Evolutionary conservation across 1,140 invertebrate species (phyloP).

Genomic region (Pogonus chalceus): DNA sequence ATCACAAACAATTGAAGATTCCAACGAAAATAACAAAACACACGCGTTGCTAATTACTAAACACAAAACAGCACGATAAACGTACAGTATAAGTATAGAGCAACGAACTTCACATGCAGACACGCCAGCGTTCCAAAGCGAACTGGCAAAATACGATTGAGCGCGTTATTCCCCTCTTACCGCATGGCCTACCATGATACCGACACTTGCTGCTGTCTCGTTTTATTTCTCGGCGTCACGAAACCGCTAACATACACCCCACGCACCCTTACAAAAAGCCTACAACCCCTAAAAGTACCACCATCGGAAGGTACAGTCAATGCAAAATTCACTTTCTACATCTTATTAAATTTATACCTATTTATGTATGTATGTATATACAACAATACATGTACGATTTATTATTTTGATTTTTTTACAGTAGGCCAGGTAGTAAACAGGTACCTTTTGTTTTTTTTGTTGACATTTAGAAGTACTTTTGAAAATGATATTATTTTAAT

Average conservation of each 20-base stretch:
- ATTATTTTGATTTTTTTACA: neutral
- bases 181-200: neutral
- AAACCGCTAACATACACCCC: slow-evolving; percentile 32
- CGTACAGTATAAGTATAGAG: neutral
- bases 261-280: slow-evolving; percentile 29
- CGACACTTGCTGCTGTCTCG: slow-evolving; percentile 14
- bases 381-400: neutral
- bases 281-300: slow-evolving; percentile 28
- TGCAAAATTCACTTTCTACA: neutral
- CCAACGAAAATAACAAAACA: neutral
- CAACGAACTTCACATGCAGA: neutral
- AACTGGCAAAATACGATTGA: slow-evolving; percentile 20
- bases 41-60: neutral
- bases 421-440: neutral
- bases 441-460: neutral
- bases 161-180: slow-evolving; percentile 14
- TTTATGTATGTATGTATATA: neutral
- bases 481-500: too few species aligned
- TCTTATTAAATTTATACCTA: neutral
- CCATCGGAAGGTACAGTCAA: slow-evolving; percentile 12
- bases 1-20: neutral
- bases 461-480: too few species aligned
- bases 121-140: slow-evolving; percentile 22
- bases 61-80: neutral
- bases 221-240: slow-evolving; percentile 3